Evolutionary conservation across 2,888 invertebrate genomes (phyloP).

Genomic region (Monoplex corrugatus): DNA sequence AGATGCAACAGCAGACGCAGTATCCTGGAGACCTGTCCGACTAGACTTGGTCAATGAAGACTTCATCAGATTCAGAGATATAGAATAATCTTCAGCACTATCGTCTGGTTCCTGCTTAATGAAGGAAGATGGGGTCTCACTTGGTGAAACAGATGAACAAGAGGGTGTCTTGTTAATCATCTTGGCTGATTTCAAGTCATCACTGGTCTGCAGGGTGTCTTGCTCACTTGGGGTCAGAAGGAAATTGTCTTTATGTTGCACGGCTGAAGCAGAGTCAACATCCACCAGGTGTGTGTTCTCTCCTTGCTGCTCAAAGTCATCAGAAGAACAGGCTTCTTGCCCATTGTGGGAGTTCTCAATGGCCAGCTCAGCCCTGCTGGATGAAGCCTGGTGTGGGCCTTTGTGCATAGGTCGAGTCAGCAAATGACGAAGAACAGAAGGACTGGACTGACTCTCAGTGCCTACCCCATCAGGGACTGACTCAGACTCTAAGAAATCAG

Average conservation of each 20-base stretch:
- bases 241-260: not conserved
- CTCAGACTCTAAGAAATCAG: not conserved
- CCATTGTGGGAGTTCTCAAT: too few relatives aligned
- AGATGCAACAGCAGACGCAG: not conserved
- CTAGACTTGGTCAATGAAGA: not conserved
- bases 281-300: not conserved
- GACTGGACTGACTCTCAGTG: not conserved
- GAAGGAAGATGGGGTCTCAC: not conserved
- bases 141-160: not conserved
- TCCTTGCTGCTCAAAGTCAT: not conserved
- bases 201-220: not conserved
- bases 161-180: not conserved
- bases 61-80: conserved; percentile 4
- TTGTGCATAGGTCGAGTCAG: not conserved
- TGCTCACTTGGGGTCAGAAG: not conserved
- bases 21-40: not conserved
- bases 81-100: not conserved
- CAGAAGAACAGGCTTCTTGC: not conserved
- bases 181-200: not conserved
- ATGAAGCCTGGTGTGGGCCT: not conserved
- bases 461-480: not conserved
- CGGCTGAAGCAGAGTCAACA: not conserved
- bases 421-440: conserved; percentile 22
- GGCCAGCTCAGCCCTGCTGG: not conserved
- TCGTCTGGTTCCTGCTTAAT: conserved; percentile 14